Conservation (phyloP, 2,797 vertebrate genomes). For the Eospalax fontanierii region DNA sequence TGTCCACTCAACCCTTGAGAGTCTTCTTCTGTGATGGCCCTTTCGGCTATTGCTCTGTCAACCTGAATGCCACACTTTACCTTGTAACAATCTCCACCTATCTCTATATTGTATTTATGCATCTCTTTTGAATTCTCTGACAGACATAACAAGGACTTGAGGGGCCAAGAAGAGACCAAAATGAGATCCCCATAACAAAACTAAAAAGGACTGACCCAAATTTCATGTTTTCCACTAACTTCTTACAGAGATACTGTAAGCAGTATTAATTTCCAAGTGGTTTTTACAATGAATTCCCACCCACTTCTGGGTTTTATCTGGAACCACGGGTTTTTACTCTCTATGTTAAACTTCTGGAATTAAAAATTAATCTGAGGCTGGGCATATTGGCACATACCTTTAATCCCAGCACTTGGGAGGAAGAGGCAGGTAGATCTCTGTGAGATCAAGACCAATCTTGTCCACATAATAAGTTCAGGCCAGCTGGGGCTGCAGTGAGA, state of each 20-base stretch:
- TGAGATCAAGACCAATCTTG: too few species aligned
- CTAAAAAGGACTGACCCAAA: neutral
- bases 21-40: neutral
- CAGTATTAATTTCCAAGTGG: neutral
- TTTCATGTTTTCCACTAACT: neutral
- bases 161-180: neutral
- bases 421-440: too few species aligned
- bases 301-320: neutral
- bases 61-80: neutral
- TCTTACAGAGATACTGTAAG: neutral
- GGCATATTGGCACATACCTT: neutral
- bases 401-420: too few species aligned
- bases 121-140: neutral
- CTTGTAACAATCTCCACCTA: neutral
- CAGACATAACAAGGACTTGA: neutral
- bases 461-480: too few species aligned
- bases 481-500: too few species aligned
- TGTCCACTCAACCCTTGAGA: neutral
- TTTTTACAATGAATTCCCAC: neutral
- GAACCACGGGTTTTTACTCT: slow-evolving; percentile 19
- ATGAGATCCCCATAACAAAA: neutral
- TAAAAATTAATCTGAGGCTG: neutral
- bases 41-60: neutral
- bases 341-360: slow-evolving; percentile 1
- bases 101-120: neutral